Base-by-base conservation (phyloP, 2,797 vertebrate genomes). In the Dermochelys coriacea region DNA sequence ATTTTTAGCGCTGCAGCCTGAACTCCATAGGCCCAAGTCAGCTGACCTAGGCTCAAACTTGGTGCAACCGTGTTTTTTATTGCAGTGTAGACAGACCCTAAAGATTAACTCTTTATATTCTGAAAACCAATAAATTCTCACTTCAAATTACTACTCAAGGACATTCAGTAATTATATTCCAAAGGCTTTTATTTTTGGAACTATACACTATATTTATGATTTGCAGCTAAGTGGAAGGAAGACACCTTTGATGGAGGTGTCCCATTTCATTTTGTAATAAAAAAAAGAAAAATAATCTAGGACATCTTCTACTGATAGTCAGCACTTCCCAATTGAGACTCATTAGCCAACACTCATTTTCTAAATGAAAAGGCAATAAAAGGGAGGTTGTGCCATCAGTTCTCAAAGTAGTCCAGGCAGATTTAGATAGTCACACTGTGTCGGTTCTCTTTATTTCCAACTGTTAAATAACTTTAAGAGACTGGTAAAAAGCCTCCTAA, bases 401-500 rank as follows among this genome's bases (percentile, higher is more conserved):
- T 87, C 52, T 41, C 14, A 57, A 0, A 0, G 9, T 45, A 57
- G 82, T 7, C 4, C 16, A 64, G 37, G 18, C 90, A 54, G 61
- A 80, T 75, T 15, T 50, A 27, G 45, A 57, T 1, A 1, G 10
- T 57, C 45, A 68, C 0, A 0, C 1, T 52, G 18, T 34, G 5
- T 83, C 41, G 15, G 81, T 9, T 19, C 78, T 59, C 83, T 47
- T 15, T 27, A 91, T 21, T n/a, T 59, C 14, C 41, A 80, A 71
- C 41, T 51, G 34, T 61, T 61, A 61, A 61, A 34, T 81, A 29
- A 68, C 16, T 84, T 16, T 61, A 61, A 49, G 23, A 84, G 52
- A 41, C 6, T 15, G 14, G 54, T 79, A 80, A 85, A 74, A 55
- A 80, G 25, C 51, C 80, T 86, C 47, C 14, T 41, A 27, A 1